Percentiles rank a stretch among this genome's conserved stretches.
phyloP scores from a whole-genome alignment of 2,797 vertebrate species.

The Oreortyx pictus region DNA sequence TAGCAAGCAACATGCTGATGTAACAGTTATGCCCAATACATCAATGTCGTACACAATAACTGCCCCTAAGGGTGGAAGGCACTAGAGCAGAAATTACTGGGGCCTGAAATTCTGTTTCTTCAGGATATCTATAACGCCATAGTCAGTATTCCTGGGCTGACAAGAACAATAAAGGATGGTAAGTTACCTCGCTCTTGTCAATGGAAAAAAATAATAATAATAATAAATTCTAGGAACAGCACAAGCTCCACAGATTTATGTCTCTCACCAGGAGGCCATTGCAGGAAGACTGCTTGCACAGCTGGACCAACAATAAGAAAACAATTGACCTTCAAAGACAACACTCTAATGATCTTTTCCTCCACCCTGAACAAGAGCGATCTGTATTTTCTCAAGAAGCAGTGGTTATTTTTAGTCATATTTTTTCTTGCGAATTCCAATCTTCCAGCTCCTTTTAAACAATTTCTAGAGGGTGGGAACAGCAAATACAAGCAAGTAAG shows the following conservation, averaged over 20 bases:
- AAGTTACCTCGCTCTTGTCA: not conserved
- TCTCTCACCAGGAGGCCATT: not conserved
- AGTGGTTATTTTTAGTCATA: not conserved
- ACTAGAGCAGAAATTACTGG: not conserved
- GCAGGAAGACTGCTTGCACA: slow-evolving; percentile 10
- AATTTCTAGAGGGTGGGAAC: not conserved
- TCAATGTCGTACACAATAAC: slow-evolving; percentile 4
- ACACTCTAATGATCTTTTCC: not conserved
- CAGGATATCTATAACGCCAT: not conserved
- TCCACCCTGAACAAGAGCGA: not conserved
- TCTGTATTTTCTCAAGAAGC: slow-evolving; percentile 12
- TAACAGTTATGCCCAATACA: slow-evolving; percentile 24
- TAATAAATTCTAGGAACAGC: not conserved
- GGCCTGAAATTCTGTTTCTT: slow-evolving; percentile 21
- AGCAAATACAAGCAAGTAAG: slow-evolving; percentile 26
- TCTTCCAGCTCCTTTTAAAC: slow-evolving; percentile 16
- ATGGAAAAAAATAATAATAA: not conserved
- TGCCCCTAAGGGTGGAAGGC: slow-evolving; percentile 18
- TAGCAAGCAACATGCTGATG: slow-evolving; percentile 23
- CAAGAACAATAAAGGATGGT: slow-evolving; percentile 6
- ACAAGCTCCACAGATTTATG: not conserved
- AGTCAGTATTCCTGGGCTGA: slow-evolving; percentile 12
- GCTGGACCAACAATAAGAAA: not conserved
- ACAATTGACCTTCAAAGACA: slow-evolving; percentile 30
- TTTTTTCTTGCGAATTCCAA: not conserved